phyloP scores from a whole-genome alignment of 2,797 vertebrate species.

The Astyanax mexicanus region DNA sequence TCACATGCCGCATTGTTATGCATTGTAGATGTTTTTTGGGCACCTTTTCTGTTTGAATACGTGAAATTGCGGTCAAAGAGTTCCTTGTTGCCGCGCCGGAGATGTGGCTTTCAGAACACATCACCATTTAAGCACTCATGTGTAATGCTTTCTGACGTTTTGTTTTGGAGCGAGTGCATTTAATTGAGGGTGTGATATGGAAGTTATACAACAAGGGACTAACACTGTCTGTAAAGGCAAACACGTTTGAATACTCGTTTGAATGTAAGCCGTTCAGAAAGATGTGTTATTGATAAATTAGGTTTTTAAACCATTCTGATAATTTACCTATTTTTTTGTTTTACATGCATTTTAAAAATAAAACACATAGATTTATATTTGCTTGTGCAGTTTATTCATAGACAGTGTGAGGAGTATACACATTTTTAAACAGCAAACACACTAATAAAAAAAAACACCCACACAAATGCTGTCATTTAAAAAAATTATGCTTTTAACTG shows the following conservation, averaged over 20 bases:
- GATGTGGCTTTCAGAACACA: slow-evolving; percentile 80
- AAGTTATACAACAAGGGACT: slow-evolving; percentile 71
- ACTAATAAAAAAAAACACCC: not conserved
- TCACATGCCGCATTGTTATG: slow-evolving; percentile 69
- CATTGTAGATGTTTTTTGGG: slow-evolving; percentile 69
- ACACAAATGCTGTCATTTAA: not conserved
- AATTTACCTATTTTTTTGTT: slow-evolving; percentile 32
- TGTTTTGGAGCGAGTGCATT: slow-evolving; percentile 80
- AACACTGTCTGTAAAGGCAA: not conserved
- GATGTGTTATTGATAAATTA: slow-evolving; percentile 4
- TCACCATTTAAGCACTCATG: slow-evolving; percentile 73
- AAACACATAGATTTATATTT: not conserved
- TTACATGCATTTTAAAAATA: not conserved
- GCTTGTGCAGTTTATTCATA: not conserved
- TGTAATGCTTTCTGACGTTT: slow-evolving; percentile 80
- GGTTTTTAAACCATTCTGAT: not conserved
- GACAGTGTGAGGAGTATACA: not conserved
- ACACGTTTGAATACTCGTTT: not conserved
- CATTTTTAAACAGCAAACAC: not conserved
- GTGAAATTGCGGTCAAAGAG: slow-evolving; percentile 76
- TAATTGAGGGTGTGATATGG: slow-evolving; percentile 77
- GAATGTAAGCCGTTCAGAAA: not conserved
- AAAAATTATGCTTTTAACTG: too few species aligned
- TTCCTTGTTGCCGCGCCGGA: slow-evolving; percentile 67
- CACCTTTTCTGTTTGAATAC: slow-evolving; percentile 74